A percentile compares a stretch with the other conserved stretches of the same genome.
These are phyloP conservation scores for Spisula solida DNA, from an alignment of 2,888 invertebrate genomes.

Conservation along the genomic window DNA sequence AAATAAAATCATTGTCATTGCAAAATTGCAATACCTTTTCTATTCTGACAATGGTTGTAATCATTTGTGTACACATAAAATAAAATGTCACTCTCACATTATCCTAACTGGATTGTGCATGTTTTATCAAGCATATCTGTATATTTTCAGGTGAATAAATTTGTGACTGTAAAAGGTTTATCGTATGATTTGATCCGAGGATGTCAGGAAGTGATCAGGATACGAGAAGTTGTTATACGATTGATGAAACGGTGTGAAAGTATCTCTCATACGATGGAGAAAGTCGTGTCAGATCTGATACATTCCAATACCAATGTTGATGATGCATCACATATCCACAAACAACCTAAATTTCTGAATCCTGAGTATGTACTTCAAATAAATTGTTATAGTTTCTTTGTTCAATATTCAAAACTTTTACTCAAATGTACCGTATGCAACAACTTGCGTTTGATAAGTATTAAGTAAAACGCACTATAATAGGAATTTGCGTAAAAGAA, in stretches of 20 bases:
- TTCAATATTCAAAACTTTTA: too few relatives aligned
- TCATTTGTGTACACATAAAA: too few relatives aligned
- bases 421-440: too few relatives aligned
- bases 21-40: too few relatives aligned
- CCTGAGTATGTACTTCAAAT: constrained; percentile 88
- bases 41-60: too few relatives aligned
- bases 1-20: too few relatives aligned
- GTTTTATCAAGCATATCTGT: too few relatives aligned
- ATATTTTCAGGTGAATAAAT: constrained; percentile 88
- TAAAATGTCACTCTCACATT: too few relatives aligned
- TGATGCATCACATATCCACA: constrained; percentile 88
- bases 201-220: constrained; percentile 90
- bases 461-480: too few relatives aligned
- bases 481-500: too few relatives aligned
- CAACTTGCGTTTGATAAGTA: too few relatives aligned
- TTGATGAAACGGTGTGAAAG: constrained; percentile 95
- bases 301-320: constrained; percentile 84
- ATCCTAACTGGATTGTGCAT: too few relatives aligned
- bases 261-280: constrained; percentile 93
- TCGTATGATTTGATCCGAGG: constrained; percentile 94
- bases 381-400: neutral
- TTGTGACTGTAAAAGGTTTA: constrained; percentile 90
- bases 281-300: constrained; percentile 91
- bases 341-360: constrained; percentile 92
- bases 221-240: constrained; percentile 92